Evolutionary conservation across 2,113 vertebrate genomes (phyloP).

Genomic region (Cryptotis parvus): DNA sequence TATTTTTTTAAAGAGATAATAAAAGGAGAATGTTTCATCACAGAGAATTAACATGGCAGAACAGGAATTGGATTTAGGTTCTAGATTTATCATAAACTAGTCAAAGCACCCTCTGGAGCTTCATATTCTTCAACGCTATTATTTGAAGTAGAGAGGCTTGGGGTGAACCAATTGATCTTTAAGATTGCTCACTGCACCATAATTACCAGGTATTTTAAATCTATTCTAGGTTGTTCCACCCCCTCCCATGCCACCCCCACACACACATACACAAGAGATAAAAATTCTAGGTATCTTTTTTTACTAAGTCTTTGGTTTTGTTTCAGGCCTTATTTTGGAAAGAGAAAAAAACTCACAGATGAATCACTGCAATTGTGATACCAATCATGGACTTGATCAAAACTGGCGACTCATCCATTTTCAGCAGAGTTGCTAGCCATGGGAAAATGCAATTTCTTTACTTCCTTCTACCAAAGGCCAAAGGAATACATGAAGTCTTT

Average conservation of each 20-base stretch:
- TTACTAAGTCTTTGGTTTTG: constrained; percentile 72
- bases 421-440: constrained; percentile 70
- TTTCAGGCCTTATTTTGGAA: constrained; percentile 77
- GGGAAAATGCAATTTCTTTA: constrained; percentile 47
- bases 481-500: constrained; percentile 51
- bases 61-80: not conserved
- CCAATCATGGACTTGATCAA: constrained; percentile 76
- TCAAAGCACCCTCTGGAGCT: not conserved
- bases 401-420: constrained; percentile 72
- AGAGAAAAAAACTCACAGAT: constrained; percentile 66
- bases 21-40: not conserved
- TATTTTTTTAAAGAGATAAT: constrained; percentile 19
- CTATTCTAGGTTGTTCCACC: too few species aligned
- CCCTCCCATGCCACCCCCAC: constrained; percentile 50
- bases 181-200: constrained; percentile 42
- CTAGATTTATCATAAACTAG: not conserved
- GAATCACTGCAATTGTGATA: constrained; percentile 77
- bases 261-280: constrained; percentile 23
- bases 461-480: constrained; percentile 60
- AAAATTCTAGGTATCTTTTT: constrained; percentile 71
- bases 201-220: constrained; percentile 58
- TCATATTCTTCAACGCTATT: not conserved
- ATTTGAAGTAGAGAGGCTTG: not conserved
- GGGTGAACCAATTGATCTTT: constrained; percentile 50
- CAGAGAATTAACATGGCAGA: not conserved